phyloP scores from a whole-genome alignment of 1,140 invertebrate species.

The Procambarus clarkii region DNA sequence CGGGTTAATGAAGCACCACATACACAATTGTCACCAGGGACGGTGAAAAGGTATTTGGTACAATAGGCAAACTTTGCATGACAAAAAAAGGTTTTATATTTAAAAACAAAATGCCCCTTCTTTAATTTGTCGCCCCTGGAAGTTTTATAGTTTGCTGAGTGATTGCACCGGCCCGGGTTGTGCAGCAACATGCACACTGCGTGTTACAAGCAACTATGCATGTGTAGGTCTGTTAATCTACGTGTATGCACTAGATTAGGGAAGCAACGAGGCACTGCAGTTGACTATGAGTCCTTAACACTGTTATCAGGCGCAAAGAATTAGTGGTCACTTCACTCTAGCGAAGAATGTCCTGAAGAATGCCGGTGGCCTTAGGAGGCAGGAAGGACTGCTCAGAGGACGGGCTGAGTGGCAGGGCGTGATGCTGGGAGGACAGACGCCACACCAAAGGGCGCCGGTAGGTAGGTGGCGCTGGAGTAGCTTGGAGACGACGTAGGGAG shows the following conservation, averaged over 20 bases:
- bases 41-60: too few species aligned
- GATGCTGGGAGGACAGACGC: not conserved
- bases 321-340: slow-evolving; percentile 3
- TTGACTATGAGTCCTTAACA: not conserved
- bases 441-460: slow-evolving; percentile 16
- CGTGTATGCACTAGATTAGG: not conserved
- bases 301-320: not conserved
- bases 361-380: not conserved
- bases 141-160: too few species aligned
- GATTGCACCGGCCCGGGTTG: too few species aligned
- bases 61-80: too few species aligned
- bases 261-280: not conserved
- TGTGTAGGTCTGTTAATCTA: not conserved
- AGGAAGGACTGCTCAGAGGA: slow-evolving; percentile 11
- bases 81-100: too few species aligned
- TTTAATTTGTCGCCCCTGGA: too few species aligned
- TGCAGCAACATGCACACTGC: too few species aligned
- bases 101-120: too few species aligned
- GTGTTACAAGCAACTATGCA: not conserved
- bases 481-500: not conserved
- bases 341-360: not conserved
- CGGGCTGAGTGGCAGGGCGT: not conserved
- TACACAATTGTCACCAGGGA: not conserved
- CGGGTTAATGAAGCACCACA: slow-evolving; percentile 28
- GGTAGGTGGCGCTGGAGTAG: slow-evolving; percentile 15